Evolutionary conservation across 2,888 invertebrate species (phyloP), one percentile per base, ranked within the genome.

Genomic region (Cheilosia scutellata): DNA sequence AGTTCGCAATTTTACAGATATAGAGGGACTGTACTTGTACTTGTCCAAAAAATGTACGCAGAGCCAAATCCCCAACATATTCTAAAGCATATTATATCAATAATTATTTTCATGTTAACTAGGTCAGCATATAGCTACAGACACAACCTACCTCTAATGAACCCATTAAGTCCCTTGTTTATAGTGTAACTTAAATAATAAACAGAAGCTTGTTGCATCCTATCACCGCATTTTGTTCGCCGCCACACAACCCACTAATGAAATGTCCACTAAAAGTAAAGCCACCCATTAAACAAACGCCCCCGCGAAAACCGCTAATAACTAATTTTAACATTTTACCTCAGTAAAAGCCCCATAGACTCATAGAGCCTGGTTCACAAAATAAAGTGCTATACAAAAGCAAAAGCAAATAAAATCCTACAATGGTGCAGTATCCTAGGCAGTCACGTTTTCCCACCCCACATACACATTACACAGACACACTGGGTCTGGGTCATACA

Each of bases 241-340:
- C 25, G 20, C n/a, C 40, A 13, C 40, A 72, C 7, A 6, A 4
- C 3, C 25, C 29, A 25, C 55, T 29, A 68, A 55, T 44, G 33
- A 57, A 44, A n/a, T 27, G 40, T 29, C 44, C 42, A 29, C 55
- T 44, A 44, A 57, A 37, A 51, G 63, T 42, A 47, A 47, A 47
- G 63, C 55, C 47, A 29, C 44, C 55, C 55, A 65, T 76, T 58
- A 66, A 66, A 49, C 31, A 76, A 66, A 66, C 49, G 49, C 29
- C 27, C 49, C 49, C 57, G 51, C 31, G 58, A 42, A 58, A 76
- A 51, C 66, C 76, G 66, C 66, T 66, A 76, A 66, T 66, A 76
- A 76, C 76, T 66, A 76, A 40, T 66, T 76, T 66, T 65, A 76
- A 76, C 66, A 66, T 42, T 76, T 68, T 58, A 76, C 66, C 57